Conservation (phyloP, 2,797 vertebrate genomes). For the Rhabdophis nuchalis region DNA sequence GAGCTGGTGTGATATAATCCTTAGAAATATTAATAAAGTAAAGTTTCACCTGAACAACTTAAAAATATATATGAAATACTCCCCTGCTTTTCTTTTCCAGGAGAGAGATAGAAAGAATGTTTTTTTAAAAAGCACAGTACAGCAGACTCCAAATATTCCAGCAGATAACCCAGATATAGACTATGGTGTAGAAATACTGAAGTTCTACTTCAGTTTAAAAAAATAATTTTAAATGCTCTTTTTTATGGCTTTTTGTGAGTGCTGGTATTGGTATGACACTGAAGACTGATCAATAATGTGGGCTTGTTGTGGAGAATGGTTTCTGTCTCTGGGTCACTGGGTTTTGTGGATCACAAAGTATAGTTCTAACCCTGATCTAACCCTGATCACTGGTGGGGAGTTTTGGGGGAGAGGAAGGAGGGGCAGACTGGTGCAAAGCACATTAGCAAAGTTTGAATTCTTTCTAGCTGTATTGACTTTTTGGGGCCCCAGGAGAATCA, state of each 20-base stretch:
- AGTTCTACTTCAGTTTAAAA: not conserved
- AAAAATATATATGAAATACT: not conserved
- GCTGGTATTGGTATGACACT: not conserved
- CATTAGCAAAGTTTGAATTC: not conserved
- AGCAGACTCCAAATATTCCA: not conserved
- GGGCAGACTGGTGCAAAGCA: not conserved
- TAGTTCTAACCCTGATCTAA: not conserved
- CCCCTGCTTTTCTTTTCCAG: not conserved
- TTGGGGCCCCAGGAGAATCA: not conserved
- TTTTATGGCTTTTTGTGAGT: not conserved
- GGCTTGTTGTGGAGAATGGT: not conserved
- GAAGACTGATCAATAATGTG: not conserved
- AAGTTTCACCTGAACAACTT: not conserved
- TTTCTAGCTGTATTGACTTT: not conserved
- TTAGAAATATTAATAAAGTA: not conserved
- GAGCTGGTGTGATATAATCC: not conserved
- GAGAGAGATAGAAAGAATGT: not conserved
- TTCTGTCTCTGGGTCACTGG: not conserved
- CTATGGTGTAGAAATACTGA: not conserved
- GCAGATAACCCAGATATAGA: not conserved
- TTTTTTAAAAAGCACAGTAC: not conserved
- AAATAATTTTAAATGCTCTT: not conserved
- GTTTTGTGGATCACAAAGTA: not conserved
- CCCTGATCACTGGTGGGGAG: fast-evolving
- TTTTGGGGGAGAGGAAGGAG: not conserved